These are phyloP conservation scores for Laticauda laticaudata DNA, from an alignment of 2,113 vertebrate species.

Conservation along the genomic window DNA sequence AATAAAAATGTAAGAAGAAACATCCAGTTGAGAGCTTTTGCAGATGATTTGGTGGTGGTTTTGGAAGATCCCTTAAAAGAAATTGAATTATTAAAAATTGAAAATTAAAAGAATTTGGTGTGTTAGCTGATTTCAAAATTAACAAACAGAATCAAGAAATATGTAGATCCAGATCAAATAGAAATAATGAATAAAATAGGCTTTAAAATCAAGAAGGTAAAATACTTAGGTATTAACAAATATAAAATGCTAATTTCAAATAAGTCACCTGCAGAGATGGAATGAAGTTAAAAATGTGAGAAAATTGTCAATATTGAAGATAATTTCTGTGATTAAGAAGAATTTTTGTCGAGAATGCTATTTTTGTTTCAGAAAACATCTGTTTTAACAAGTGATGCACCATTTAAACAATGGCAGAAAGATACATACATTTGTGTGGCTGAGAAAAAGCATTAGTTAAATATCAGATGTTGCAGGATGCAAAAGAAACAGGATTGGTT, in stretches of 20 bases:
- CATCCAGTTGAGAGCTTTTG: neutral
- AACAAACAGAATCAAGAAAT: neutral
- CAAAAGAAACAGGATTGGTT: neutral
- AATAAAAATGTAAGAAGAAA: too few species aligned
- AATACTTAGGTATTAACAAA: neutral
- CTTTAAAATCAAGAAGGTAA: neutral
- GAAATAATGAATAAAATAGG: neutral
- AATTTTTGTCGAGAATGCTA: neutral
- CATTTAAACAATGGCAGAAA: neutral
- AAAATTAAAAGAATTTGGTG: neutral
- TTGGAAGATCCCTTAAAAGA: neutral
- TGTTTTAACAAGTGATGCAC: neutral
- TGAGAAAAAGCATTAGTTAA: neutral
- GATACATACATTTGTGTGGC: neutral
- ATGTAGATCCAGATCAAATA: neutral
- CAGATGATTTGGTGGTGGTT: neutral
- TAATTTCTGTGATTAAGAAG: neutral
- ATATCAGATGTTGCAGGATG: neutral
- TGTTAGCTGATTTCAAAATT: neutral
- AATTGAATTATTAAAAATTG: neutral
- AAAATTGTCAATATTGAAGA: neutral
- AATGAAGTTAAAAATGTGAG: neutral
- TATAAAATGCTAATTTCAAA: neutral
- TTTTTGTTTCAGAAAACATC: neutral
- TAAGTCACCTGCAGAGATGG: neutral